Percentiles rank a stretch among this genome's conserved stretches.
These are phyloP conservation scores for Bombus picipes DNA, from an alignment of 1,140 invertebrate species.

Conservation along the genomic window DNA sequence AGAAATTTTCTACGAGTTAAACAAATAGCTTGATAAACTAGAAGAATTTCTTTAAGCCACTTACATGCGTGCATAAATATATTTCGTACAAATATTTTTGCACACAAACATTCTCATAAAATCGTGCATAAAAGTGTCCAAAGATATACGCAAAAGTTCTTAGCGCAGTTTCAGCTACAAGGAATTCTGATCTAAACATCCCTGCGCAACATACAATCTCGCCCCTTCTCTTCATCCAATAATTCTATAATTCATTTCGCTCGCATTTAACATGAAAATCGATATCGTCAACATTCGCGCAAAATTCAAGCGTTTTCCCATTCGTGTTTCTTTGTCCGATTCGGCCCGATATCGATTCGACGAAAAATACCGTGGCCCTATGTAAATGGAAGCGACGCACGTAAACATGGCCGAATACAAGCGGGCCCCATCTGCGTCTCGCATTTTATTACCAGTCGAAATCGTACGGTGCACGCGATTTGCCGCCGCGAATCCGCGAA, in stretches of 20 bases:
- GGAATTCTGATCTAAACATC: background rate
- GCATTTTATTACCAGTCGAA: slow-evolving; percentile 50
- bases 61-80: no score
- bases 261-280: background rate
- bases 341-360: slow-evolving; percentile 1
- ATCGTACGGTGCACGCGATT: slow-evolving; percentile 22
- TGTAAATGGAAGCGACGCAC: slow-evolving; percentile 2
- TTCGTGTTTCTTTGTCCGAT: background rate
- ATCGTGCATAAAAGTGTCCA: no score
- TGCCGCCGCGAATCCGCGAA: slow-evolving; percentile 33
- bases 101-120: no score
- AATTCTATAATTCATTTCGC: background rate
- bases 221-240: background rate
- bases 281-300: background rate
- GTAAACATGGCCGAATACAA: background rate
- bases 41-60: no score
- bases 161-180: background rate
- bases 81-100: no score
- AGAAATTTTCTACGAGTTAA: no score
- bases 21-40: no score
- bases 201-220: background rate
- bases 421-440: slow-evolving; percentile 22
- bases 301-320: background rate
- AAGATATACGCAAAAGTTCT: background rate
- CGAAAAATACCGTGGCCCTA: background rate